Base-by-base conservation (phyloP, 2,888 invertebrate species). In the Andrena bicolor region DNA sequence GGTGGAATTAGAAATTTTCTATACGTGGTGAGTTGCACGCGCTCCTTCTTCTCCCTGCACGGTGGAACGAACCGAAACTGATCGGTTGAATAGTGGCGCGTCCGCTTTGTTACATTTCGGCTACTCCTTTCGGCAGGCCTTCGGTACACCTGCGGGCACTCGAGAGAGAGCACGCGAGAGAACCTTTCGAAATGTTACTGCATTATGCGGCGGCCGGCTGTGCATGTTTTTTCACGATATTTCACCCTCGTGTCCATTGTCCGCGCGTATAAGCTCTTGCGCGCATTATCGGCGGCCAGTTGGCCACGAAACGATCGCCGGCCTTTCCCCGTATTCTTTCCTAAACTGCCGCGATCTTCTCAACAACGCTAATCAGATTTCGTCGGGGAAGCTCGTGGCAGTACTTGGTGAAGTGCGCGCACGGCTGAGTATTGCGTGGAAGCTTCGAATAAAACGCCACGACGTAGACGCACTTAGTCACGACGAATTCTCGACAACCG, bases 41-140 rank as follows among this genome's bases (percentile, higher is more conserved):
- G n/a, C 23, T 10, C 13, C 23, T 65, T 13, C 26, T 23, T 26
- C 48, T 10, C 5, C 30, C 13, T 8, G 16, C 10, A 13, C 41
- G 41, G 30, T 41, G 35, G 26, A 41, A 56, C 53, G 20, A 10
- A 1, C n/a, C 23, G 30, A 53, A 30, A 23, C 8, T 26, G 20
- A 35, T 30, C 56, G 30, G 49, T 41, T 56, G 60, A 60, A 74
- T 53, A 28, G 66, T 26, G 28, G 68, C 35, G 41, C 58, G 58
- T 35, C 53, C n/a, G 68, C 81, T 82, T 84, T 85, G 84, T 85
- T 81, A 68, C 75, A 78, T 63, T 85, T 84, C 76, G 81, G 72
- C 68, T 82, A 73, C 73, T 80, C 56, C 49, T 77, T 77, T 83
- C 70, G 71, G 8, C 16, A 28, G 68, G 32, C 49, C 65, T 41